Conservation (phyloP, 1,140 invertebrate species). For the Helicoverpa armigera region DNA sequence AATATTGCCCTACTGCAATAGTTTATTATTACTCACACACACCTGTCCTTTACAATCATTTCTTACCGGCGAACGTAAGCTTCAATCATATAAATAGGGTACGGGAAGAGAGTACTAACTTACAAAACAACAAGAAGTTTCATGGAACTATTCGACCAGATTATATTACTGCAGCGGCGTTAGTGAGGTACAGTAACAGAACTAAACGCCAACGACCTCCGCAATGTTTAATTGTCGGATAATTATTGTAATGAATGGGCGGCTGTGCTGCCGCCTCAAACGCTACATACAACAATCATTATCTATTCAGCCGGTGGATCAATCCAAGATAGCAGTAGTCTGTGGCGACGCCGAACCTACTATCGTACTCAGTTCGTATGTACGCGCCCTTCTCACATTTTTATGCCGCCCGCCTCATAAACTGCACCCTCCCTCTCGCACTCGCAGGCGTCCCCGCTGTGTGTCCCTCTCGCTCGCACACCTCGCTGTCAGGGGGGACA, state of each 20-base stretch:
- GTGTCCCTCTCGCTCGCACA: slow-evolving; percentile 67
- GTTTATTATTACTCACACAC: neutral
- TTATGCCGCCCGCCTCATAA: slow-evolving; percentile 69
- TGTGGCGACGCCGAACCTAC: slow-evolving; percentile 60
- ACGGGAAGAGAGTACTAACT: neutral
- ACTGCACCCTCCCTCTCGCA: slow-evolving; percentile 51
- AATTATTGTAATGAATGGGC: slow-evolving; percentile 77
- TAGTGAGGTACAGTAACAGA: slow-evolving; percentile 25
- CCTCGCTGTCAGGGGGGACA: slow-evolving; percentile 67
- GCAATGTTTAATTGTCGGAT: slow-evolving; percentile 70
- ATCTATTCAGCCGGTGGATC: slow-evolving; percentile 73
- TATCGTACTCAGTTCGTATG: slow-evolving; percentile 62
- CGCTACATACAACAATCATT: slow-evolving; percentile 68
- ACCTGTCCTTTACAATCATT: neutral
- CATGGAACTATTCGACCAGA: neutral
- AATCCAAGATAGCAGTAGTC: slow-evolving; percentile 66
- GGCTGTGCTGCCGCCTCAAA: slow-evolving; percentile 61
- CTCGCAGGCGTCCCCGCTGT: slow-evolving; percentile 49
- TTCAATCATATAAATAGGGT: slow-evolving; percentile 5
- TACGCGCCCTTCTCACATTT: slow-evolving; percentile 79
- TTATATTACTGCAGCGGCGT: neutral
- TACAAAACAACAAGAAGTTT: slow-evolving; percentile 38
- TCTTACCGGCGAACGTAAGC: neutral
- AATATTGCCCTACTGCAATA: slow-evolving; percentile 59
- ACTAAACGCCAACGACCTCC: slow-evolving; percentile 70